Evolutionary conservation across 1,140 invertebrate species (phyloP), one percentile per base, ranked within the genome.

Genomic region (Adelges cooleyi): DNA sequence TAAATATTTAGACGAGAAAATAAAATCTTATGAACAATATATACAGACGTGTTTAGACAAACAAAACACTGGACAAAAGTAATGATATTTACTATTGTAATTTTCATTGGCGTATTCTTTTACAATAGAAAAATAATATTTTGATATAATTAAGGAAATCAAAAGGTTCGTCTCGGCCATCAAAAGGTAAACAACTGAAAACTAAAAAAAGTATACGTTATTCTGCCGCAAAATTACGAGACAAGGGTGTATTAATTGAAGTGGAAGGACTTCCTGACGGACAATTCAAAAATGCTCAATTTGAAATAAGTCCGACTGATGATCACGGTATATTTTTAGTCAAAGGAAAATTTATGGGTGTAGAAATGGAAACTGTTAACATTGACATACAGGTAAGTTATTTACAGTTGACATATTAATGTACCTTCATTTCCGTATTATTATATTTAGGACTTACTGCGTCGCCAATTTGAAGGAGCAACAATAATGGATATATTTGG

Each of bases 401-500:
- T n/a, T n/a, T n/a, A 33, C 5, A 33, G 11, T 11, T 33, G 11
- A 33, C 11, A 11, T 6, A 33, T n/a, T 33, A 33, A 33, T 6
- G 29, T 33, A 33, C 29, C 5, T 33, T 33, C 29, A 33, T 44
- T n/a, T 44, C 1, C 11, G 13, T 59, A 25, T 56, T 68, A 22
- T 68, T 68, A 48, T 23, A 79, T 78, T 65, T 74, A 89, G 77
- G 83, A 87, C 71, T 75, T 90, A 17, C 77, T 91, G 2, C 84
- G 88, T 71, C 76, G 87, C 38, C 86, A 91, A 72, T 90, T 86
- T 72, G 86, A 90, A 71, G 87, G 87, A 46, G 81, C 83, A 11
- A 77, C 84, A 10, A 83, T 88, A 2, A 88, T 88, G 80, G 82
- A 87, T 69, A 83, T 90, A 78, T 90, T 89, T 74, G 85, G 84